phyloP scores from a whole-genome alignment of 2,888 invertebrate species.

The Synanthedon formicaeformis region DNA sequence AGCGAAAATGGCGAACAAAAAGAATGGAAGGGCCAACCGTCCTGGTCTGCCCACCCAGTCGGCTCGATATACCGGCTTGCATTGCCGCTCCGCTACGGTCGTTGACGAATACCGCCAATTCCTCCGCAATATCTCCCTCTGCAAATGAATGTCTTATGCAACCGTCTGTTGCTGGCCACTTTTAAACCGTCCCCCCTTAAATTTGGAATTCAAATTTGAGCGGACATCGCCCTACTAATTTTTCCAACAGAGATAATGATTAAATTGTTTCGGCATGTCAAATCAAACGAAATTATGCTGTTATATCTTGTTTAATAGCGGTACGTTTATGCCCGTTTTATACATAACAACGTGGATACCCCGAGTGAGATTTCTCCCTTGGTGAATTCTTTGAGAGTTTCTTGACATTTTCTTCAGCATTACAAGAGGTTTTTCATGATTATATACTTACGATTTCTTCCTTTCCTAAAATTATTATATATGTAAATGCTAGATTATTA shows the following conservation, averaged over 20 bases:
- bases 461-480: too few relatives aligned
- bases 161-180: slow-evolving; percentile 14
- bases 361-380: slow-evolving; percentile 51
- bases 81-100: slow-evolving; percentile 50
- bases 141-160: slow-evolving; percentile 38
- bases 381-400: slow-evolving; percentile 20
- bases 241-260: slow-evolving; percentile 59
- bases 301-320: slow-evolving; percentile 67
- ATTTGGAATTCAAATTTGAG: slow-evolving; percentile 19
- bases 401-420: too few relatives aligned
- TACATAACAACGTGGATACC: slow-evolving; percentile 44
- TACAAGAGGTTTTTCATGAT: too few relatives aligned
- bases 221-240: slow-evolving; percentile 28
- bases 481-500: too few relatives aligned
- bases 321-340: slow-evolving; percentile 47
- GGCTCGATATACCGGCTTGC: slow-evolving; percentile 35
- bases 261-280: slow-evolving; percentile 70
- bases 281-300: slow-evolving; percentile 70
- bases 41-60: slow-evolving; percentile 62
- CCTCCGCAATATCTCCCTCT: slow-evolving; percentile 43
- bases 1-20: slow-evolving; percentile 44
- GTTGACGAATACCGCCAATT: slow-evolving; percentile 69
- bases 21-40: slow-evolving; percentile 45
- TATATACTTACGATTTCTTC: too few relatives aligned
- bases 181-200: slow-evolving; percentile 20